Conservation (phyloP, 2,888 invertebrate genomes). For the Rambutsinella grinnellia region DNA sequence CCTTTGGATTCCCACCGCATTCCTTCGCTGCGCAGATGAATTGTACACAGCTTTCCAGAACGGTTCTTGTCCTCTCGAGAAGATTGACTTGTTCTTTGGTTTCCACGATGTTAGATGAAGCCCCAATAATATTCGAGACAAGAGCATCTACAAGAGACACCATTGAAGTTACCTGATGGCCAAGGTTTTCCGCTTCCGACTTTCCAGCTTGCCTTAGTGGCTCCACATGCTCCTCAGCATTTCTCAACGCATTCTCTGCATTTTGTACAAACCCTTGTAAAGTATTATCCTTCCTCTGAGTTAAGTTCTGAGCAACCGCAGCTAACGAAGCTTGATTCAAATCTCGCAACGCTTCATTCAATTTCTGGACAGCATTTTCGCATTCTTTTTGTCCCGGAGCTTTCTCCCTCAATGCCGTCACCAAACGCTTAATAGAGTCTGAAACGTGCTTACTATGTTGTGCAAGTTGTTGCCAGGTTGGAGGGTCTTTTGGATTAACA, state of each 20-base stretch:
- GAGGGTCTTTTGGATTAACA: constrained; percentile 89
- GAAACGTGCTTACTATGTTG: constrained; percentile 95
- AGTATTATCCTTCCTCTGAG: constrained; percentile 79
- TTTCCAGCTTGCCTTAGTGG: constrained; percentile 87
- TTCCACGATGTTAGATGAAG: constrained; percentile 89
- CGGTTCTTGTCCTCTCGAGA: constrained; percentile 93
- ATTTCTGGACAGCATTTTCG: constrained; percentile 82
- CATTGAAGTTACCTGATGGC: constrained; percentile 76
- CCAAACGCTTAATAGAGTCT: constrained; percentile 94
- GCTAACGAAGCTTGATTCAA: constrained; percentile 90
- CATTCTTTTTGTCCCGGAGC: constrained; percentile 98
- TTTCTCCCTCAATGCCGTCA: constrained; percentile 93
- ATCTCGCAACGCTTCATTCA: constrained; percentile 82
- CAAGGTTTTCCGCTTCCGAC: constrained; percentile 92
- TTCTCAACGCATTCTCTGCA: constrained; percentile 67
- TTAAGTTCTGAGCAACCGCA: constrained; percentile 85
- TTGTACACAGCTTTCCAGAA: constrained; percentile 91
- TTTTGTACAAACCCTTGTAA: constrained; percentile 77
- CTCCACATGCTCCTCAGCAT: constrained; percentile 84
- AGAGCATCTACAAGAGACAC: constrained; percentile 87
- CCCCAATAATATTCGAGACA: constrained; percentile 86
- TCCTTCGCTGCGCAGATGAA: constrained; percentile 87
- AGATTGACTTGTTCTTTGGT: constrained; percentile 88
- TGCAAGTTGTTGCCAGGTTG: constrained; percentile 94
- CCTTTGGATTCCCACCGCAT: constrained; percentile 93